Base-by-base conservation (phyloP, 2,888 invertebrate species). In the Quadroppia sp. region DNA sequence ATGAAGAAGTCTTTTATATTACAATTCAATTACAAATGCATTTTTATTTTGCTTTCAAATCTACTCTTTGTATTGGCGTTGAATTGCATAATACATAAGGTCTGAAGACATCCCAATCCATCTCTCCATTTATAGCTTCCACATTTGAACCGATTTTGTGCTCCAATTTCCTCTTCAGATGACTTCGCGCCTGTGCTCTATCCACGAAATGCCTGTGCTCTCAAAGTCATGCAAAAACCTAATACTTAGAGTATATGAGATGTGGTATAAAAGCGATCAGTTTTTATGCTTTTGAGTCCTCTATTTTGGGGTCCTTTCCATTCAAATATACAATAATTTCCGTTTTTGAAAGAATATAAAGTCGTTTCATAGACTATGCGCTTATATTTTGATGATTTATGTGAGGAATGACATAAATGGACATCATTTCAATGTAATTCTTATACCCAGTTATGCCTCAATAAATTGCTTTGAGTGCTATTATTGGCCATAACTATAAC, bases 101-200 rank as follows among this genome's bases (percentile, higher is more conserved):
- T 15, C 20, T 50, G 50, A 17, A n/a, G n/a, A 50, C 59, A 59
- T 30, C 59, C 59, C 25, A 28, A 59, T 59, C 13, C 32, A 59
- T 59, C 59, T n/a, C n/a, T 59, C 59, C 59, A 59, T 59, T 59
- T 59, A 59, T 59, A 59, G 59, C 30, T 30, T 59, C 30, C 30
- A 59, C 30, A n/a, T n/a, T 56, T 59, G 28, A 59, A 59, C 15
- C 59, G 59, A 59, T 59, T 59, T 59, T 59, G 59, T 59, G 59
- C 59, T 59, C 59, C 59, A 59, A 59, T 59, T 59, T 59, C 59
- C 59, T 59, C 59, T 59, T 59, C 30, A 28, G 59, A 59, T 59
- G 30, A 59, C 28, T 59, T 59, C 59, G 59, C 59, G 59, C 59
- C 59, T 59, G 59, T 50, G 50, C 59, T 59, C 50, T 50, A n/a